Evolutionary conservation across 2,797 vertebrate genomes (phyloP).

Genomic region (Sciaenops ocellatus): DNA sequence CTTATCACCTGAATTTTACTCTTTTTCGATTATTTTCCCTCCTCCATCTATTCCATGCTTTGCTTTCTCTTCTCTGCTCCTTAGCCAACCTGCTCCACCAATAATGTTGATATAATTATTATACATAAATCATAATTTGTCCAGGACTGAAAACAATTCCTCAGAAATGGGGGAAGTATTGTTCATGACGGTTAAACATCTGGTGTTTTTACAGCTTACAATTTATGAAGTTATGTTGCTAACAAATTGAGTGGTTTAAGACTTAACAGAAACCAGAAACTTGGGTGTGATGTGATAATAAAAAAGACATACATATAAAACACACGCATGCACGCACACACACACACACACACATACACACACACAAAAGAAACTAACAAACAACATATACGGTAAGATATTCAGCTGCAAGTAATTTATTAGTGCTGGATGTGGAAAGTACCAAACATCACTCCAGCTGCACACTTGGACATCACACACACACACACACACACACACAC

Average conservation of each 20-base stretch:
- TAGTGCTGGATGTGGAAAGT: constrained; percentile 74
- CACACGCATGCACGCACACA: constrained; percentile 16
- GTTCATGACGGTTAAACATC: constrained; percentile 59
- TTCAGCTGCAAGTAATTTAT: constrained; percentile 80
- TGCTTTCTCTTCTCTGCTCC: background rate
- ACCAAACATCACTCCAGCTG: constrained; percentile 79
- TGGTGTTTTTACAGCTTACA: constrained; percentile 63
- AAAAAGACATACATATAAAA: constrained; percentile 61
- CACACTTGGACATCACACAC: constrained; percentile 55
- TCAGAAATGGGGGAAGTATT: constrained; percentile 24
- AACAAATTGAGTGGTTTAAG: constrained; percentile 73
- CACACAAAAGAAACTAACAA: constrained; percentile 45
- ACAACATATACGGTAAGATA: constrained; percentile 37
- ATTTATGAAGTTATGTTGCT: constrained; percentile 70
- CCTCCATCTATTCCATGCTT: background rate
- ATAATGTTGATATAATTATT: constrained; percentile 27
- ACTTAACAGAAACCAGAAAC: constrained; percentile 73
- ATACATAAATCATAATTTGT: constrained; percentile 41
- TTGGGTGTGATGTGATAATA: constrained; percentile 73
- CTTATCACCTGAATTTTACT: constrained; percentile 10
- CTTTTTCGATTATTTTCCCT: background rate
- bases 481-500: constrained; percentile 21
- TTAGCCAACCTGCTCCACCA: background rate
- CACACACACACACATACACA: constrained; percentile 3
- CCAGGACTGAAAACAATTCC: constrained; percentile 18